Conservation (phyloP, 2,888 invertebrate genomes). For the Lycia hirtaria region DNA sequence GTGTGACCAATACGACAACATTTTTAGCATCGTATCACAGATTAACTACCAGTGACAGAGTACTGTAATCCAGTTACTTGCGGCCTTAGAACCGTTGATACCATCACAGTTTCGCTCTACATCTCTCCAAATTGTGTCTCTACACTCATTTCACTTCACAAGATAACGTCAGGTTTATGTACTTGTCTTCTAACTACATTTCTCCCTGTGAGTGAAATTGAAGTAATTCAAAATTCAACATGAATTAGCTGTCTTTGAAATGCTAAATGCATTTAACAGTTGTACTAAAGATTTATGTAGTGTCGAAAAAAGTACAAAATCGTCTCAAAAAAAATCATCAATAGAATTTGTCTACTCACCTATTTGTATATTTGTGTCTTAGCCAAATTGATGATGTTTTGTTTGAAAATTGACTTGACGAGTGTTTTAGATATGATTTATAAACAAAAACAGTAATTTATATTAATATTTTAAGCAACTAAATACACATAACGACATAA, state of each 20-base stretch:
- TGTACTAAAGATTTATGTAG: no score
- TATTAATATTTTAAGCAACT: no score
- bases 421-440: no score
- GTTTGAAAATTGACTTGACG: no score
- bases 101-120: constrained; percentile 20
- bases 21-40: not conserved
- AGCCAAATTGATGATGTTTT: no score
- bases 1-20: not conserved
- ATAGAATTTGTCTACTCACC: no score
- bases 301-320: not conserved
- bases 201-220: not conserved
- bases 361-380: no score
- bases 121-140: constrained; percentile 18
- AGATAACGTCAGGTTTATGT: constrained; percentile 6
- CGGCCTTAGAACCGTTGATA: constrained; percentile 13
- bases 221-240: not conserved
- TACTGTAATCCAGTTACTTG: constrained; percentile 2
- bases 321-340: not conserved
- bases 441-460: no score
- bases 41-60: not conserved
- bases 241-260: not conserved
- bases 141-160: constrained; percentile 20
- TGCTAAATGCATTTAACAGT: not conserved
- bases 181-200: not conserved
- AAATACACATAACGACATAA: no score